Conservation (phyloP, 2,888 invertebrate species). For the Autographa gamma region DNA sequence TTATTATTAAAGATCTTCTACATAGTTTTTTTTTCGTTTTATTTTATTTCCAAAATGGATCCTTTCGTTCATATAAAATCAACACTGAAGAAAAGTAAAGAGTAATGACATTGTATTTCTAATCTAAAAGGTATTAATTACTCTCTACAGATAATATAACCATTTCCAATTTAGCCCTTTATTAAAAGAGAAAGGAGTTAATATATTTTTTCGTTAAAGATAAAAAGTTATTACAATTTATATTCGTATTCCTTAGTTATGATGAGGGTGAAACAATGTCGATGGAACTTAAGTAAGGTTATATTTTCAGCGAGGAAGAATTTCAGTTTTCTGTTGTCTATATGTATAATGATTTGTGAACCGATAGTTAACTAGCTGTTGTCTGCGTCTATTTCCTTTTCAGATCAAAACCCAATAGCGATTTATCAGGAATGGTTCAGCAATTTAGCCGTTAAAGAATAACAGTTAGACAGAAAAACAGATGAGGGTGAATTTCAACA, state of each 20-base stretch:
- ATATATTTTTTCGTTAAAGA: slow-evolving; percentile 22
- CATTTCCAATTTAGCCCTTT: slow-evolving; percentile 19
- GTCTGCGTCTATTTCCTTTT: too few relatives aligned
- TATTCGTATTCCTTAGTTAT: slow-evolving; percentile 15
- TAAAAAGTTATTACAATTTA: slow-evolving; percentile 43
- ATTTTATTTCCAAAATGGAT: neutral
- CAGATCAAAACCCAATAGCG: too few relatives aligned
- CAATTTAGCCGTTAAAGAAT: too few relatives aligned
- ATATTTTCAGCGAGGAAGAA: neutral
- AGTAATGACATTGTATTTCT: slow-evolving; percentile 3
- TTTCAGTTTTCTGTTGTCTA: neutral
- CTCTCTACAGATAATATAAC: neutral
- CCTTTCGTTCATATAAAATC: neutral
- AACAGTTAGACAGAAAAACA: too few relatives aligned
- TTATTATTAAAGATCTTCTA: neutral
- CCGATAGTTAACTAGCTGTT: too few relatives aligned
- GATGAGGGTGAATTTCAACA: too few relatives aligned
- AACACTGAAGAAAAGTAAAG: neutral
- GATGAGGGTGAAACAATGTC: slow-evolving; percentile 22
- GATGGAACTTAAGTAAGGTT: slow-evolving; percentile 19
- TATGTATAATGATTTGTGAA: too few relatives aligned
- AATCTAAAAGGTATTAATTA: slow-evolving; percentile 13
- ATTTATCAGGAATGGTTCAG: too few relatives aligned
- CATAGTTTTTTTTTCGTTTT: neutral
- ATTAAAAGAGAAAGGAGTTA: slow-evolving; percentile 17